Base-by-base conservation (phyloP, 2,888 invertebrate genomes). In the Xestia ashworthii region DNA sequence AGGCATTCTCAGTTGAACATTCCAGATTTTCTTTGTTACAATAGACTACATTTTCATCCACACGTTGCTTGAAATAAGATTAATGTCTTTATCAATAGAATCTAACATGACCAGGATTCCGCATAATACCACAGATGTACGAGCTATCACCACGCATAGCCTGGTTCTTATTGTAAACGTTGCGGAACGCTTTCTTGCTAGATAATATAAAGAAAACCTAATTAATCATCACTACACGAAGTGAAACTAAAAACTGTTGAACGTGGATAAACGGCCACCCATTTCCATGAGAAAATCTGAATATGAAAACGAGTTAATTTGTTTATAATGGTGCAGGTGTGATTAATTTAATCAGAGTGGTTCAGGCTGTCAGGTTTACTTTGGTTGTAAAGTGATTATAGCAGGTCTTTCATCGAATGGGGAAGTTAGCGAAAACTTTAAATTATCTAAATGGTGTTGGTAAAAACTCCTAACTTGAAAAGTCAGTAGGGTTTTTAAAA, bases 211-310 rank as follows among this genome's bases (percentile, higher is more conserved):
- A 83, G 78, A 85, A 77, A 83, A 78, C 55, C 62, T 76, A 86
- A 85, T 85, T 74, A 79, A 68, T 81, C 69, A 81, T 81, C 50
- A 60, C 48, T 48, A 69, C 65, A 74, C 58, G 69, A 66, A 82
- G 84, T 78, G 86, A 86, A 86, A 84, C 77, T 85, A 84, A 83
- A 86, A 87, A 80, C 66, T 66, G 58, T 70, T 75, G 64, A 81
- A 80, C 41, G 69, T 68, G 53, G 64, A 72, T 87, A 85, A 82
- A 83, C 70, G 66, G 58, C 25, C 68, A 66, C 41, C 71, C 41
- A 58, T 85, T 85, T 84, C 88, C 80, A 76, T 80, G 80, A 83
- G 86, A 84, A 83, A 88, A 80, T 86, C 64, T 69, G 19, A 60
- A 32, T 62, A 77, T 67, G 72, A 69, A 82, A 84, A 81, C 74